Conservation (phyloP, 2,113 vertebrate species). For the Tragelaphus scriptus region DNA sequence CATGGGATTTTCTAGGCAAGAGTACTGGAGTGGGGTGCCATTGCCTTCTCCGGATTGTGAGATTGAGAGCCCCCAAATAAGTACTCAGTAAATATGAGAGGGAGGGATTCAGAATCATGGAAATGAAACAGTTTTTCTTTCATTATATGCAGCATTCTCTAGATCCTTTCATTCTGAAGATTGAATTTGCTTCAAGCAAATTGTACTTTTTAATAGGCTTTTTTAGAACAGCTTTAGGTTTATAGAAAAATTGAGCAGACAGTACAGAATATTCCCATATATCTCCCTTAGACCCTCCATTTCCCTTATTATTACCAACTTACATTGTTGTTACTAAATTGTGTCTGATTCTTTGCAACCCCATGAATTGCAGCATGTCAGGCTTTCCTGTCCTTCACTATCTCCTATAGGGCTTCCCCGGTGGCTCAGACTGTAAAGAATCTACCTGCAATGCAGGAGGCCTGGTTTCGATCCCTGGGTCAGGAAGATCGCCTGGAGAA, state of each 20-base stretch:
- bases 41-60: background rate
- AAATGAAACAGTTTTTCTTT: background rate
- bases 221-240: background rate
- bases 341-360: background rate
- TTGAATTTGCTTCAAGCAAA: conserved; percentile 2
- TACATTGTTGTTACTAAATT: background rate
- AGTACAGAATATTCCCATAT: background rate
- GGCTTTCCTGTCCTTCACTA: background rate
- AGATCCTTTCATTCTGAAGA: conserved; percentile 3
- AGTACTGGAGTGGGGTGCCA: no score
- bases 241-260: background rate
- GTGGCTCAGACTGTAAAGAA: background rate
- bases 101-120: background rate
- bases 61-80: background rate
- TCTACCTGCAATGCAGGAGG: background rate
- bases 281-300: background rate
- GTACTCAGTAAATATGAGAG: background rate
- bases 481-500: background rate
- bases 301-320: background rate
- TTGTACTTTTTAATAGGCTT: background rate
- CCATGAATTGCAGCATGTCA: background rate
- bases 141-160: background rate
- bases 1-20: no score
- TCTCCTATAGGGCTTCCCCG: background rate
- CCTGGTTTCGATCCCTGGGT: background rate